These are phyloP conservation scores for Periophthalmodon schlosseri DNA, from an alignment of 2,113 vertebrate species.

Conservation along the genomic window DNA sequence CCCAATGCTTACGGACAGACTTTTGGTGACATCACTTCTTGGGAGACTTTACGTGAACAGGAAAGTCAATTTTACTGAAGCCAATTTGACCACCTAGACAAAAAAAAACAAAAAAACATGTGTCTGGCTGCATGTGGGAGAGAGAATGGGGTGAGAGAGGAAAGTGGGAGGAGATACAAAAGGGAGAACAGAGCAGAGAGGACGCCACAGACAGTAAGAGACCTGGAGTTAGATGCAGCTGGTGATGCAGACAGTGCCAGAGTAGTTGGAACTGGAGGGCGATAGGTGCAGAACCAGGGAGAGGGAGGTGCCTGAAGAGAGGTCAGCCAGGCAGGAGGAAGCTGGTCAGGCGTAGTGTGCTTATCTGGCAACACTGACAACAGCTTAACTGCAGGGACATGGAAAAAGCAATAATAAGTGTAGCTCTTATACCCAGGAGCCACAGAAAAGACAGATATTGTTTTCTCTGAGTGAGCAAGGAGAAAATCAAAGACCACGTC, in stretches of 20 bases:
- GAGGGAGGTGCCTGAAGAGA: constrained; percentile 62
- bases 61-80: constrained; percentile 79
- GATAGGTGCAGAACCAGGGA: constrained; percentile 51
- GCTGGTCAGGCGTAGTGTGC: constrained; percentile 59
- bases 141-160: constrained; percentile 53
- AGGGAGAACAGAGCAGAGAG: constrained; percentile 63
- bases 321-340: constrained; percentile 65
- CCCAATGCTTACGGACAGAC: constrained; percentile 34
- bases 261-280: constrained; percentile 34
- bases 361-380: constrained; percentile 72
- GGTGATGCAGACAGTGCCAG: constrained; percentile 36
- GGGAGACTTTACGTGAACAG: constrained; percentile 72
- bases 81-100: constrained; percentile 75
- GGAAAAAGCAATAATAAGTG: constrained; percentile 46
- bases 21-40: constrained; percentile 73
- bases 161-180: constrained; percentile 71
- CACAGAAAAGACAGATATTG: constrained; percentile 38
- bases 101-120: constrained; percentile 35
- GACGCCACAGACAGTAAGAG: constrained; percentile 63
- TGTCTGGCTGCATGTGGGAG: constrained; percentile 38
- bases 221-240: constrained; percentile 58
- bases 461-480: constrained; percentile 46
- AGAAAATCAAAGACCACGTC: constrained; percentile 28
- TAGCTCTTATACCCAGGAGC: constrained; percentile 36
- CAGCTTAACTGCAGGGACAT: constrained; percentile 56